Evolutionary conservation across 2,113 vertebrate species (phyloP).

Genomic region (Sinosuthora webbiana): DNA sequence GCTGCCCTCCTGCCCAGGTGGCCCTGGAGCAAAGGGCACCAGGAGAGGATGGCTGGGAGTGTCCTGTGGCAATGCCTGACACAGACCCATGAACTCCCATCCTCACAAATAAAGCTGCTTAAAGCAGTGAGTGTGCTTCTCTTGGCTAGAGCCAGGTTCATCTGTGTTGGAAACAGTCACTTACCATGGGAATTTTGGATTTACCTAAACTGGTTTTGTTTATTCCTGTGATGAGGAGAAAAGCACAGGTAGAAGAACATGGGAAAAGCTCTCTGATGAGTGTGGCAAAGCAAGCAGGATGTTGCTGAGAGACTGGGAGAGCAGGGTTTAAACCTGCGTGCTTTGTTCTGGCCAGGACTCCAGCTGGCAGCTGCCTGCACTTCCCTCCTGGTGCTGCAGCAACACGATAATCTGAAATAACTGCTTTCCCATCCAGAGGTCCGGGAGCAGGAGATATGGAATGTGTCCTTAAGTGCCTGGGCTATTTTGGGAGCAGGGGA

Average conservation of each 20-base stretch:
- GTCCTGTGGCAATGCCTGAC: background rate
- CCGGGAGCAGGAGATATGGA: background rate
- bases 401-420: background rate
- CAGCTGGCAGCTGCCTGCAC: background rate
- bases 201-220: background rate
- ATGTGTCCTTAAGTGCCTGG: conserved; percentile 49
- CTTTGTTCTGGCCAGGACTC: background rate
- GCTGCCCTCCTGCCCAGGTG: background rate
- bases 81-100: background rate
- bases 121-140: background rate
- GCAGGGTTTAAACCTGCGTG: background rate
- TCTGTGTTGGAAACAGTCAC: background rate
- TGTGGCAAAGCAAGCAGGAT: background rate
- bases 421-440: background rate
- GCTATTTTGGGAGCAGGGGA: conserved; percentile 58
- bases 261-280: background rate
- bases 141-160: background rate
- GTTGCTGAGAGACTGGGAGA: background rate
- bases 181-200: background rate
- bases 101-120: background rate
- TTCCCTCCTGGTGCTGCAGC: background rate
- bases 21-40: too few species aligned
- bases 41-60: background rate
- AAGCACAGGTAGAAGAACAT: background rate
- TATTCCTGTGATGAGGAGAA: background rate